These are phyloP conservation scores for Drosophila orena DNA, from an alignment of 1,140 invertebrate species.

Conservation along the genomic window DNA sequence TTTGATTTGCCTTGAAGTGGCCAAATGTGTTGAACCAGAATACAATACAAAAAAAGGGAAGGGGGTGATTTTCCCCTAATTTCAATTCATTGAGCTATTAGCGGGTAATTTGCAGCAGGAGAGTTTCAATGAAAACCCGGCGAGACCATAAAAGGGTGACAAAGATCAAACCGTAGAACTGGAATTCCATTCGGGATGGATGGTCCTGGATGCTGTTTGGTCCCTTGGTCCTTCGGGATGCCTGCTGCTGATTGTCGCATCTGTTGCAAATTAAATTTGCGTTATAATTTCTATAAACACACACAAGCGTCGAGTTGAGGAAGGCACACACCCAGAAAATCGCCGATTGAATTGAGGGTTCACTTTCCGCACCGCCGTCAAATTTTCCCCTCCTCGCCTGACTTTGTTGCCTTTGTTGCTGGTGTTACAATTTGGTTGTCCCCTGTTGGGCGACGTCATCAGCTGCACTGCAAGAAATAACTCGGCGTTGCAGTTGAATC, in stretches of 20 bases:
- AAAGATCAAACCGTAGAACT: constrained; percentile 75
- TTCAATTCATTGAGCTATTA: constrained; percentile 82
- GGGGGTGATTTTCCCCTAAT: constrained; percentile 41
- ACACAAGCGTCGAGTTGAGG: constrained; percentile 25
- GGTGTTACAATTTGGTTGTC: constrained; percentile 78
- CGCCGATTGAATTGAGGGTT: constrained; percentile 73
- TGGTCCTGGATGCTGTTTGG: constrained; percentile 33
- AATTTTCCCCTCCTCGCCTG: constrained; percentile 23
- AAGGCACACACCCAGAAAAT: constrained; percentile 65
- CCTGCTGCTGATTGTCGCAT: constrained; percentile 72
- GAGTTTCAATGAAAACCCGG: constrained; percentile 23
- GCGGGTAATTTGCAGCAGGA: constrained; percentile 80
- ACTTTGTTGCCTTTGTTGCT: constrained; percentile 63
- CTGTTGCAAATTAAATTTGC: constrained; percentile 84
- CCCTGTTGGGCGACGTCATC: constrained; percentile 47
- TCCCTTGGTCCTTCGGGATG: constrained; percentile 38
- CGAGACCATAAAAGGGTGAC: constrained; percentile 62
- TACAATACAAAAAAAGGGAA: constrained; percentile 3
- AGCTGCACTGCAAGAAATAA: constrained; percentile 11
- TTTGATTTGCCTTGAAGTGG: constrained; percentile 77
- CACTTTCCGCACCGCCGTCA: constrained; percentile 19
- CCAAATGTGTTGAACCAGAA: constrained; percentile 65
- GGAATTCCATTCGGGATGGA: constrained; percentile 25
- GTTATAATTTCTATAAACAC: constrained; percentile 84
- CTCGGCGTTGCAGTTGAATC: too few relatives aligned